Evolutionary conservation across 2,888 invertebrate species (phyloP).

Genomic region (Platycheirus albimanus): DNA sequence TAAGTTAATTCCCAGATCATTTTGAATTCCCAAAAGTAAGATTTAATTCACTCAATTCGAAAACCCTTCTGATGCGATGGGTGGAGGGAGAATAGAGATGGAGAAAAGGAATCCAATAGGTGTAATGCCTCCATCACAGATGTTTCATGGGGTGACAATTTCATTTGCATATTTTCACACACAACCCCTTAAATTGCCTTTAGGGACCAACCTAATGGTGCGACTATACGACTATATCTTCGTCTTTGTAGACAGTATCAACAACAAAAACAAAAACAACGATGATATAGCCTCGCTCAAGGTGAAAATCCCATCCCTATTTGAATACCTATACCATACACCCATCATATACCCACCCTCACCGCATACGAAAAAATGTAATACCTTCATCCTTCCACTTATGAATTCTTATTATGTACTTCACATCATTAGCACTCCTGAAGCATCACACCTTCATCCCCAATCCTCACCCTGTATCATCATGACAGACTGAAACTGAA

Average conservation of each 20-base stretch:
- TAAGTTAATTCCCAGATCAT: slow-evolving; percentile 6
- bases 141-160: slow-evolving; percentile 60
- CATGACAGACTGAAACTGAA: not conserved
- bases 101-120: slow-evolving; percentile 37
- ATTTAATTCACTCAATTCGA: slow-evolving; percentile 57
- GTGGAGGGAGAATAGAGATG: slow-evolving; percentile 13
- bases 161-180: slow-evolving; percentile 59
- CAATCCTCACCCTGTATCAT: not conserved
- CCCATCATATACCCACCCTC: too few relatives aligned
- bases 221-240: not conserved
- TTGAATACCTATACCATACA: too few relatives aligned
- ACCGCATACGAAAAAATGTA: not conserved
- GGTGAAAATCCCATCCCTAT: slow-evolving; percentile 24
- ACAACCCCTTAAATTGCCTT: slow-evolving; percentile 37
- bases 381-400: slow-evolving; percentile 61
- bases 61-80: slow-evolving; percentile 17
- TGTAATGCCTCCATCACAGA: slow-evolving; percentile 42
- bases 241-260: not conserved
- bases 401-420: slow-evolving; percentile 64
- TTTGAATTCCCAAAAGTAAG: slow-evolving; percentile 38
- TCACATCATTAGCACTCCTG: slow-evolving; percentile 64
- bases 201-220: slow-evolving; percentile 32
- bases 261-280: not conserved
- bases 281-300: not conserved
- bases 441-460: not conserved